Conservation (phyloP, 2,797 vertebrate genomes). For the Xenops minutus region DNA sequence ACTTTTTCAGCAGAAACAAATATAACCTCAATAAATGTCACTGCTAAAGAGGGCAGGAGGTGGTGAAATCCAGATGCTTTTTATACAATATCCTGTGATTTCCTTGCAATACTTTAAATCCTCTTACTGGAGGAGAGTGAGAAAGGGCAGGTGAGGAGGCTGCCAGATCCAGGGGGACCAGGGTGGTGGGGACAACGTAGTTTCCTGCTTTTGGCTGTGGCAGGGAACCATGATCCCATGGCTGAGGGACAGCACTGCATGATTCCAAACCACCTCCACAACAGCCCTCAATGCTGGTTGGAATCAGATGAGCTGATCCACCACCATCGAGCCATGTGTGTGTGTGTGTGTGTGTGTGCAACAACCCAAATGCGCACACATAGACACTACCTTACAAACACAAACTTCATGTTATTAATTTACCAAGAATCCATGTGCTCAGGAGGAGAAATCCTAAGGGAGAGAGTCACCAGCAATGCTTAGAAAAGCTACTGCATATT, state of each 20-base stretch:
- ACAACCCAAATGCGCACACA: fast-evolving
- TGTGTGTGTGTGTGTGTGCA: fast-evolving
- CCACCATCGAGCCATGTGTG: fast-evolving
- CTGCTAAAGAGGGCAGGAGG: neutral
- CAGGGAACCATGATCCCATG: fast-evolving
- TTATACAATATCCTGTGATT: neutral
- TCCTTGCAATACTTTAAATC: neutral
- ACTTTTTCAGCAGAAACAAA: neutral
- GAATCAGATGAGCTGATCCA: neutral
- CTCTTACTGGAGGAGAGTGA: neutral
- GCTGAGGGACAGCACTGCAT: fast-evolving
- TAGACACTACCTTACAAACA: neutral
- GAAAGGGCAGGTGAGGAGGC: neutral
- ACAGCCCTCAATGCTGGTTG: fast-evolving
- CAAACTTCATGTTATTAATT: neutral
- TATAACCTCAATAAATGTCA: neutral
- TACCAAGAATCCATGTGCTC: neutral
- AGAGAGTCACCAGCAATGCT: neutral
- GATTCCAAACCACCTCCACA: neutral
- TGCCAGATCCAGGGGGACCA: neutral
- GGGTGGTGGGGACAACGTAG: fast-evolving
- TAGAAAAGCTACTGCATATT: neutral
- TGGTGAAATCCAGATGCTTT: neutral
- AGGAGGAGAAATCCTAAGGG: neutral
- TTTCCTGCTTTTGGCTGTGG: fast-evolving